These are phyloP conservation scores for Columbina picui DNA, from an alignment of 2,113 vertebrate genomes.

Conservation along the genomic window DNA sequence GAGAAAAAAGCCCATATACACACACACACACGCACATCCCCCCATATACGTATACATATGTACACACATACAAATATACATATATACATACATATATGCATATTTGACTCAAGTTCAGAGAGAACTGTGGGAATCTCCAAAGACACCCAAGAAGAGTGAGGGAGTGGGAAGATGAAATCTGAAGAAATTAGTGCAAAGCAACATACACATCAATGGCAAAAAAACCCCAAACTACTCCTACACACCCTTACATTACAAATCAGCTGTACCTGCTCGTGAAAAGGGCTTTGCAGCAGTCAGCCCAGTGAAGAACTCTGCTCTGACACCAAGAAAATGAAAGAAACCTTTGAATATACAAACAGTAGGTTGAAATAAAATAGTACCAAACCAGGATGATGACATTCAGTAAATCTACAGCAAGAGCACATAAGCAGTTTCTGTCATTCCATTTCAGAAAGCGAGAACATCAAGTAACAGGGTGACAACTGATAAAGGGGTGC, in stretches of 20 bases:
- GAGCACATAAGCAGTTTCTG: not conserved
- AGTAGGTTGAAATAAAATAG: not conserved
- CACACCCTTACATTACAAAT: not conserved
- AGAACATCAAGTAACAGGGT: conserved; percentile 1
- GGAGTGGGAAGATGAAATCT: not conserved
- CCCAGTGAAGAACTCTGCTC: not conserved
- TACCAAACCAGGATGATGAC: not conserved
- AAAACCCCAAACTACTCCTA: conserved; percentile 4
- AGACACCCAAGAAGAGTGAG: not conserved
- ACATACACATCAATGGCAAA: not conserved
- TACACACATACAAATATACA: not conserved
- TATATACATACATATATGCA: fast-evolving
- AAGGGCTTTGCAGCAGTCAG: not conserved
- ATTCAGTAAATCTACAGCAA: not conserved
- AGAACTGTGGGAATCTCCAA: not conserved
- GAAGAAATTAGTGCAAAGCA: conserved; percentile 15
- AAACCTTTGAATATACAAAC: not conserved
- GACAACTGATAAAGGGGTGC: not conserved
- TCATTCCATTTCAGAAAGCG: not conserved
- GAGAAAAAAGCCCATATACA: not conserved
- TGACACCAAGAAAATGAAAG: not conserved
- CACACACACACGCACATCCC: no score
- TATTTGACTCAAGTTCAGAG: not conserved
- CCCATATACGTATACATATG: not conserved
- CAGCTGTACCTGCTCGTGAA: not conserved